Base-by-base conservation (phyloP, 2,113 vertebrate genomes). In the Fulmarus glacialis region DNA sequence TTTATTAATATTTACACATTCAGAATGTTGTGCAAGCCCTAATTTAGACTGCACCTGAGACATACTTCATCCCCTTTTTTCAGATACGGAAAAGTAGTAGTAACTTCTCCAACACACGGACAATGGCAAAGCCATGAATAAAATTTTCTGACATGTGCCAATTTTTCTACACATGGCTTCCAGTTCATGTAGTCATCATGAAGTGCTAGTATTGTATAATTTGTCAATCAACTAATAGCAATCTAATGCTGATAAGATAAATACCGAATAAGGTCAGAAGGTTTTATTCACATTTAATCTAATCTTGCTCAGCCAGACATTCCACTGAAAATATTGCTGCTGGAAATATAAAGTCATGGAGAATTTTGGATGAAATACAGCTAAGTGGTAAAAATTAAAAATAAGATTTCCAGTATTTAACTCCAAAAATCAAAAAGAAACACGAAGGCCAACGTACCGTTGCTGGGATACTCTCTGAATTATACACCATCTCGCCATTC, bases 391-490 rank as follows among this genome's bases (percentile, higher is more conserved):
- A 94, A 90, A 90, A 62, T 34, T 16, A 60, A 55, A 70, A 53
- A 15, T 21, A 63, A 66, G 24, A 91, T 32, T 85, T 88, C 24
- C 56, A 84, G 11, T 42, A 62, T 74, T 89, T 24, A 75, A 71
- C 13, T 94, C 47, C 42, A 89, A 93, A 73, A 90, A 73, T 47
- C 4, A 73, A 17, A 77, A 80, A 85, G 45, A 91, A 48, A 56
- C 11, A 68, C 16, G 17, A 85, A 68, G 30, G 55, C 20, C 68
- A 89, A 92, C 70, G n/a, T 97, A 99, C 98, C 79, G 91, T 98
- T 93, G 98, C 97, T 71, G 98, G 98, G 94, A 98, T 97, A 63
- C 96, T 96, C 89, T 98, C 97, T 43, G 98, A 89, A 53, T 96
- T 97, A 95, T 88, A 98, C 23, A 97, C 66, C 77, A 96, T 82